phyloP scores from a whole-genome alignment of 2,113 vertebrate genomes.

The Symphodus melops region DNA sequence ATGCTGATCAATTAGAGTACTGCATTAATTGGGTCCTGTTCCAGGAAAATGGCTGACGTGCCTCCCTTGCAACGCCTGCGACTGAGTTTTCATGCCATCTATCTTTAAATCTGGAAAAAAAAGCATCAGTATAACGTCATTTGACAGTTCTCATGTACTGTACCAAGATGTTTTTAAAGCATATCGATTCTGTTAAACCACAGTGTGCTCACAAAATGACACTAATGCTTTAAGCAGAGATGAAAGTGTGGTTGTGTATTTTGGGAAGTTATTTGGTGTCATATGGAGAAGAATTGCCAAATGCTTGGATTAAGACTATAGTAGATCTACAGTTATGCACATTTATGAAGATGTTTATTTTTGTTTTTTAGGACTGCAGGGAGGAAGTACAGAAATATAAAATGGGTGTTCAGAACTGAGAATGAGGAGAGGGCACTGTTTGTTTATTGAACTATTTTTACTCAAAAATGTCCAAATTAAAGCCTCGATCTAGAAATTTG shows the following conservation, averaged over 20 bases:
- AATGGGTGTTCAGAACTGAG: too few relatives aligned
- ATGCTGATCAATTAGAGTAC: conserved; percentile 71
- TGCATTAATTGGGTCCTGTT: conserved; percentile 52
- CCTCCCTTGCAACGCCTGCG: conserved; percentile 19
- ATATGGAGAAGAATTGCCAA: too few relatives aligned
- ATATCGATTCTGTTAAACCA: not conserved
- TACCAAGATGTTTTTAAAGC: not conserved
- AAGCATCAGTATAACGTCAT: not conserved
- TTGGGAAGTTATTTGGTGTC: not conserved
- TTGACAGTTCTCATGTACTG: not conserved
- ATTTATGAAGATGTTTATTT: too few relatives aligned
- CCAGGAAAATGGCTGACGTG: conserved; percentile 30
- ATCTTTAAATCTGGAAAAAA: not conserved
- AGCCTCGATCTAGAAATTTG: too few relatives aligned
- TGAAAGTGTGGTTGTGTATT: not conserved
- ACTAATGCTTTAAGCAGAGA: not conserved
- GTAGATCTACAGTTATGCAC: too few relatives aligned
- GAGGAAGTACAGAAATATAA: too few relatives aligned
- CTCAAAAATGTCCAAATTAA: too few relatives aligned
- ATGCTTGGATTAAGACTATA: too few relatives aligned
- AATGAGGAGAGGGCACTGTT: too few relatives aligned
- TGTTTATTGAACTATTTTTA: too few relatives aligned
- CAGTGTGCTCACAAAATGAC: not conserved
- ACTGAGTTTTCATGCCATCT: conserved; percentile 9
- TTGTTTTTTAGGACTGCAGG: too few relatives aligned